Percentiles rank a stretch among this genome's conserved stretches.
These are phyloP conservation scores for Actinia tenebrosa DNA, from an alignment of 64 coral and sea anemone genomes.

Conservation along the genomic window DNA sequence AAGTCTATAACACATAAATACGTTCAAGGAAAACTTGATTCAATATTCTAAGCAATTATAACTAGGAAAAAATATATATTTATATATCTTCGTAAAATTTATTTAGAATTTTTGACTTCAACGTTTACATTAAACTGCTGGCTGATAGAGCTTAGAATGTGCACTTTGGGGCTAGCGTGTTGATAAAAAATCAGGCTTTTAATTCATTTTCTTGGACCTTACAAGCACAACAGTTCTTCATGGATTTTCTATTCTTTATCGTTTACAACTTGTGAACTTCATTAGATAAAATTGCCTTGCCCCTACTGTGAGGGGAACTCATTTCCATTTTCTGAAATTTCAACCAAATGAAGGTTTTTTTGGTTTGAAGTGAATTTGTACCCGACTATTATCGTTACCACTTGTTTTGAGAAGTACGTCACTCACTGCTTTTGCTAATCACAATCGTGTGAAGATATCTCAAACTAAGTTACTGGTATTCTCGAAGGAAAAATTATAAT, in stretches of 20 bases:
- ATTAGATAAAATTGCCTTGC: background rate
- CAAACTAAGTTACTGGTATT: background rate
- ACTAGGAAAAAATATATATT: background rate
- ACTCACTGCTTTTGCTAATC: background rate
- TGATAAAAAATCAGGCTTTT: background rate
- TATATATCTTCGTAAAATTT: background rate
- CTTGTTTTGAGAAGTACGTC: background rate
- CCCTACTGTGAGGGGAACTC: background rate
- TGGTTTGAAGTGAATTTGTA: background rate
- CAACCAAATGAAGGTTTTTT: background rate
- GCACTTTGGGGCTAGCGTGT: background rate
- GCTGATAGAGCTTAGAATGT: background rate
- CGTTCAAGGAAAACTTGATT: background rate
- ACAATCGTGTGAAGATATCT: background rate
- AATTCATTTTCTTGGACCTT: background rate
- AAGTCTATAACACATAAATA: background rate
- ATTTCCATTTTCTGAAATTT: background rate
- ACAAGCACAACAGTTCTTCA: background rate
- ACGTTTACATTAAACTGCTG: background rate
- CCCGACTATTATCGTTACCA: background rate
- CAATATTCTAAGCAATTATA: background rate
- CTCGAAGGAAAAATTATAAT: background rate
- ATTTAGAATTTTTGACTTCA: background rate
- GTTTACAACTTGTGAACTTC: background rate
- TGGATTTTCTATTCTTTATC: background rate